A percentile compares a stretch with the other conserved stretches of the same genome.
Conservation (phyloP, 1,140 invertebrate genomes). For the Phymorhynchus buccinoides region DNA sequence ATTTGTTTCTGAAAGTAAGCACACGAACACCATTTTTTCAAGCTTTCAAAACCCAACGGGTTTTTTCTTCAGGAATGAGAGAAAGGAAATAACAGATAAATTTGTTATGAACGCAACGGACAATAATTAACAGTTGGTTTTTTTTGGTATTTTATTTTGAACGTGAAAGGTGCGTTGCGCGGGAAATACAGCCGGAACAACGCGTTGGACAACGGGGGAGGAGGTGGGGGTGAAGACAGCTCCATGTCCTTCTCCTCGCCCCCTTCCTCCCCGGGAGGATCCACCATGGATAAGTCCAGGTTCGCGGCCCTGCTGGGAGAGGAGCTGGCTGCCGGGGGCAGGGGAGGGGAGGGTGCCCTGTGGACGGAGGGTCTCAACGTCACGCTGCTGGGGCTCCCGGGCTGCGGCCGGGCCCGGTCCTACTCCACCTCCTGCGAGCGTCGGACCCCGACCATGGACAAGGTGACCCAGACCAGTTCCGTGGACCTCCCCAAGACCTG, state of each 20-base stretch:
- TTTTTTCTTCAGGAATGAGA: not conserved
- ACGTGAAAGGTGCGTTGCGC: not conserved
- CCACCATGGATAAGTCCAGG: not conserved
- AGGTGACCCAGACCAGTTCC: conserved; percentile 44
- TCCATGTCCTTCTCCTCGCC: not conserved
- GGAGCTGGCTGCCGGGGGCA: not conserved
- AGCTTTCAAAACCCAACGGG: no score
- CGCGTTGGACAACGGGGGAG: no score
- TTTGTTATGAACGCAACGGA: no score
- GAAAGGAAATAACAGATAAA: not conserved
- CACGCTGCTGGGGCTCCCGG: not conserved
- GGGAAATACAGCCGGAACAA: not conserved
- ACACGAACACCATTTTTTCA: no score
- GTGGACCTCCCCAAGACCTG: conserved; percentile 18
- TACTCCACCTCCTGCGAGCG: not conserved
- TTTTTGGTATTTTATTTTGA: no score
- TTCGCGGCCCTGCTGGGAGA: not conserved
- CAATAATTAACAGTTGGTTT: not conserved
- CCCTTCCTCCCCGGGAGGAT: conserved; percentile 15
- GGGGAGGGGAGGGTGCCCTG: not conserved
- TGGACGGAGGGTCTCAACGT: not conserved
- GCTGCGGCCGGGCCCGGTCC: not conserved
- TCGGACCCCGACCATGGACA: conserved; percentile 33
- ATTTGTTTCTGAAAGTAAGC: no score
- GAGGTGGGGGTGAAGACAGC: conserved; percentile 14